phyloP scores from a whole-genome alignment of 2,797 vertebrate species.

The Pygocentrus nattereri region DNA sequence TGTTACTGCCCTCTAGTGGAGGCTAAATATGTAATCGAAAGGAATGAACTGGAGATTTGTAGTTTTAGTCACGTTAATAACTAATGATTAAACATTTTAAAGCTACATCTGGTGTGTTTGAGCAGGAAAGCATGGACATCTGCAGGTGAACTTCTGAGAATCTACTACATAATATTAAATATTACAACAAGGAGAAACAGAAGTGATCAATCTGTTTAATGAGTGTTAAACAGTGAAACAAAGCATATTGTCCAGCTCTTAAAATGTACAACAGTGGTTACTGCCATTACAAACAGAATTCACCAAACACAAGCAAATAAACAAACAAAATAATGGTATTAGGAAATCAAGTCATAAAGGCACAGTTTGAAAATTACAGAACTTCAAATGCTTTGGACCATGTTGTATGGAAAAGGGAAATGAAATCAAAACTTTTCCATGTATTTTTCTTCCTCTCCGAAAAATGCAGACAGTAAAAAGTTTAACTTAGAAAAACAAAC shows the following conservation, averaged over 20 bases:
- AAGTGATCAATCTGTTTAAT: slow-evolving; percentile 52
- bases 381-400: slow-evolving; percentile 54
- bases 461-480: slow-evolving; percentile 15
- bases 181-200: neutral
- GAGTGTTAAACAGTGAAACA: slow-evolving; percentile 46
- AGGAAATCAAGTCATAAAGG: slow-evolving; percentile 29
- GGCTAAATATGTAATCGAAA: too few relatives aligned
- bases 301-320: slow-evolving; percentile 42
- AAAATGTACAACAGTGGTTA: slow-evolving; percentile 51
- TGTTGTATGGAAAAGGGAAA: slow-evolving; percentile 37
- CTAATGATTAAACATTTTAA: neutral
- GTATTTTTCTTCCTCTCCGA: slow-evolving; percentile 21
- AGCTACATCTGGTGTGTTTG: neutral
- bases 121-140: neutral
- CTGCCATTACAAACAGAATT: slow-evolving; percentile 33
- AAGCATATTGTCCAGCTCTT: slow-evolving; percentile 30
- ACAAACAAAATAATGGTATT: slow-evolving; percentile 15
- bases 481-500: slow-evolving; percentile 31
- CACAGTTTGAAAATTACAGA: slow-evolving; percentile 35
- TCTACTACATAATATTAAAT: neutral
- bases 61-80: neutral
- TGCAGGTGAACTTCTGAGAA: neutral
- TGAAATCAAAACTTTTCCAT: slow-evolving; percentile 25
- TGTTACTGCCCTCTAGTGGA: neutral
- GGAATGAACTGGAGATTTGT: neutral